Evolutionary conservation across 2,797 vertebrate genomes (phyloP).

Genomic region (Silurus aristotelis): DNA sequence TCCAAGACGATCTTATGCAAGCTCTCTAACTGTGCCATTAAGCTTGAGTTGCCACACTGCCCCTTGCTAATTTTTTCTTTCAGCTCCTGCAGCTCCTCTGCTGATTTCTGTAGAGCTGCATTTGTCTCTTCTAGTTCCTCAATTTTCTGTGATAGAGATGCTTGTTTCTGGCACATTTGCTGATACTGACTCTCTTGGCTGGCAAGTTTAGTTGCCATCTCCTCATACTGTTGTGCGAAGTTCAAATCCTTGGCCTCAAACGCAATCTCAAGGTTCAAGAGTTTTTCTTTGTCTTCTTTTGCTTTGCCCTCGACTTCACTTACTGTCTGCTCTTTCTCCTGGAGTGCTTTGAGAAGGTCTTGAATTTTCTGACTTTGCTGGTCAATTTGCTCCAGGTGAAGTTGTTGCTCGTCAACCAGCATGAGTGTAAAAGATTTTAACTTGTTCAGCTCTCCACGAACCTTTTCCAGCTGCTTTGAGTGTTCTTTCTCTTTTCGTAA

Average conservation of each 20-base stretch:
- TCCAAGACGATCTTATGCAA: conserved; percentile 89
- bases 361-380: conserved; percentile 90
- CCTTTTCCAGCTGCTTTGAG: conserved; percentile 84
- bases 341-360: conserved; percentile 86
- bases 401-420: conserved; percentile 97
- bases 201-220: conserved; percentile 87
- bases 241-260: conserved; percentile 84
- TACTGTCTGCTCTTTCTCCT: conserved; percentile 86
- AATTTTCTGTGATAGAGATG: conserved; percentile 81
- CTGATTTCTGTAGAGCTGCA: conserved; percentile 83
- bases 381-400: conserved; percentile 94
- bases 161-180: conserved; percentile 85
- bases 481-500: conserved; percentile 92
- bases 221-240: conserved; percentile 88
- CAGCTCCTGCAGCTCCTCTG: conserved; percentile 89
- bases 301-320: conserved; percentile 76
- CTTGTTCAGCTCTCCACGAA: conserved; percentile 92
- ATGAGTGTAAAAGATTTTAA: conserved; percentile 96
- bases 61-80: conserved; percentile 89
- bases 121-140: conserved; percentile 91
- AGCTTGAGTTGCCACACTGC: conserved; percentile 89
- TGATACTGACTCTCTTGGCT: conserved; percentile 84
- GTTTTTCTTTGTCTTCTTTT: conserved; percentile 86
- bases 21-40: conserved; percentile 92
- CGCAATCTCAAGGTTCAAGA: conserved; percentile 84